These are phyloP conservation scores for Acrossocheilus fasciatus DNA, from an alignment of 2,797 vertebrate species.

Conservation along the genomic window DNA sequence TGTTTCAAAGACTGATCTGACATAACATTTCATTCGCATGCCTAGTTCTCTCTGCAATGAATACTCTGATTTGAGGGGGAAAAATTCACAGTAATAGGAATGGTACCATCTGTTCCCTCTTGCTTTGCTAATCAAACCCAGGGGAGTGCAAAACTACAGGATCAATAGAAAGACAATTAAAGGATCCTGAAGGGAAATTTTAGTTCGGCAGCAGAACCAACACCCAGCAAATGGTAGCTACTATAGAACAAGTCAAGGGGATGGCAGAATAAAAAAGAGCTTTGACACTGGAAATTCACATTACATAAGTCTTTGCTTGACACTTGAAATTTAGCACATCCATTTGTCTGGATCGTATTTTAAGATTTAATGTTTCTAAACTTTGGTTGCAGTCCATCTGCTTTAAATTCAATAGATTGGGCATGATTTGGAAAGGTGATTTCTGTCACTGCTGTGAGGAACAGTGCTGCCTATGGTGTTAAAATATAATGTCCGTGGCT, in stretches of 20 bases:
- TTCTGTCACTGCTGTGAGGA: conserved; percentile 37
- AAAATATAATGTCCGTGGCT: conserved; percentile 83
- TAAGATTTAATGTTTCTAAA: background rate
- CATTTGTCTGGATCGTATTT: background rate
- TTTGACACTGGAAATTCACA: background rate
- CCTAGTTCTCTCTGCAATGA: background rate
- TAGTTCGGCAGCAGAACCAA: background rate
- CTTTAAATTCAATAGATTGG: conserved; percentile 5
- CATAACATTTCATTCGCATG: background rate
- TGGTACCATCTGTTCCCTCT: conserved; percentile 38
- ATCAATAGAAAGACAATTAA: conserved; percentile 37
- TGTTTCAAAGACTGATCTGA: background rate
- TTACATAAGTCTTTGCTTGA: background rate
- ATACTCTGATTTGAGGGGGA: background rate
- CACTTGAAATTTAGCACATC: background rate
- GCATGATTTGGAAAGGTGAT: background rate
- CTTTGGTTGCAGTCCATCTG: background rate
- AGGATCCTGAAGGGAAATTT: conserved; percentile 9
- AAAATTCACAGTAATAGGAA: background rate
- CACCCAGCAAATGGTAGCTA: background rate
- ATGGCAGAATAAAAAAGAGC: background rate
- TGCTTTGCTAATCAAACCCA: conserved; percentile 43
- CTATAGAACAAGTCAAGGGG: background rate
- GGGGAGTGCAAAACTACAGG: conserved; percentile 38
- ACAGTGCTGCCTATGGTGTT: conserved; percentile 67